Evolutionary conservation across 2,113 vertebrate species (phyloP).

Genomic region (Todiramphus saurophagus): DNA sequence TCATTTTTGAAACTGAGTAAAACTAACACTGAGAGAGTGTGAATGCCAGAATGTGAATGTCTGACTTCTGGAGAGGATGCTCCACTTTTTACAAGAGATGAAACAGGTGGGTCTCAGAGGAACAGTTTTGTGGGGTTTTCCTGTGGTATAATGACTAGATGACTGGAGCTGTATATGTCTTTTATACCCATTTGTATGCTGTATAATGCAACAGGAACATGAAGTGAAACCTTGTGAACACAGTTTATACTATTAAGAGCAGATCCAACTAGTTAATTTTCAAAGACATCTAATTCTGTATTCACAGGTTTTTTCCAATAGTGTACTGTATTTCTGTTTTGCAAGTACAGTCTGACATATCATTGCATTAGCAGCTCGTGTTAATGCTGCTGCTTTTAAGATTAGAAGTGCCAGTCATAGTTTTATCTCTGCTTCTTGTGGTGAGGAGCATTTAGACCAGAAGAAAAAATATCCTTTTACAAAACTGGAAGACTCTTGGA

Average conservation of each 20-base stretch:
- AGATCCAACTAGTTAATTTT: background rate
- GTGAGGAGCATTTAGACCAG: background rate
- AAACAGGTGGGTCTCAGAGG: background rate
- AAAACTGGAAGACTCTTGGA: background rate
- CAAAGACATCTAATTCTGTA: background rate
- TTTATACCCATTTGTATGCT: background rate
- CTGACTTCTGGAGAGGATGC: background rate
- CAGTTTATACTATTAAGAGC: background rate
- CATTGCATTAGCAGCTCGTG: background rate
- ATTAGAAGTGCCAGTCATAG: background rate
- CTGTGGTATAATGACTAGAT: fast-evolving
- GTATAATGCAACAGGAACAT: background rate
- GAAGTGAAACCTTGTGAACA: background rate
- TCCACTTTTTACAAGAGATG: background rate
- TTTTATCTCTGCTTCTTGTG: background rate
- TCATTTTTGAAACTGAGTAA: background rate
- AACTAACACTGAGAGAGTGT: background rate
- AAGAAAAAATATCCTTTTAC: background rate
- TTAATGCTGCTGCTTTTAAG: background rate
- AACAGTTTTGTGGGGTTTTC: background rate
- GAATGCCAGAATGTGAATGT: background rate
- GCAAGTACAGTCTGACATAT: background rate
- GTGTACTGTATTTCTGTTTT: background rate
- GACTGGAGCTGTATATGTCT: background rate
- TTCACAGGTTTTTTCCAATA: background rate